Conservation (phyloP, 2,113 vertebrate species). For the Mastomys coucha region DNA sequence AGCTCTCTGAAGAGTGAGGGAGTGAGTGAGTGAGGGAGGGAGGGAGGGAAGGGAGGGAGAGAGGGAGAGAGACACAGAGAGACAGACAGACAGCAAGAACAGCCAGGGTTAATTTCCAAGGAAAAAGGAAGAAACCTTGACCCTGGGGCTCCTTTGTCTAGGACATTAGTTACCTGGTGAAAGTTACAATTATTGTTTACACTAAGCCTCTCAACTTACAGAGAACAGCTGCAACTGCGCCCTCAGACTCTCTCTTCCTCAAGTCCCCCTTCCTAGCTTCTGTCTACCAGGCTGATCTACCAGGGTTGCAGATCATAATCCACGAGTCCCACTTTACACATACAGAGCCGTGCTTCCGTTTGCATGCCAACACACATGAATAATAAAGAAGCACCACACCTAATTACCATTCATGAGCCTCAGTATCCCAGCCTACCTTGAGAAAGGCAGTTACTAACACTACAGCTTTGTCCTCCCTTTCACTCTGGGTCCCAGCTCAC, state of each 20-base stretch:
- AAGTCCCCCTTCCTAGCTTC: background rate
- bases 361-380: constrained; percentile 49
- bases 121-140: constrained; percentile 37
- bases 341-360: constrained; percentile 37
- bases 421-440: background rate
- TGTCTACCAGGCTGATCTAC: background rate
- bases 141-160: background rate
- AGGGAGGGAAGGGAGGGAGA: background rate
- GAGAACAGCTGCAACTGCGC: background rate
- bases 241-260: background rate
- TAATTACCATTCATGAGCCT: constrained; percentile 54
- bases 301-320: background rate
- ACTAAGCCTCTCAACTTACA: constrained; percentile 36
- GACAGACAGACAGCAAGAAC: background rate
- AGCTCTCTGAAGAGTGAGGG: too few species aligned
- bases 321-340: background rate
- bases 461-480: background rate
- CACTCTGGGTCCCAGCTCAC: constrained; percentile 56
- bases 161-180: background rate
- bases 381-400: constrained; percentile 46
- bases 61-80: background rate
- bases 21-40: background rate
- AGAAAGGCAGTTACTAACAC: constrained; percentile 38
- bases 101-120: background rate
- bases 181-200: constrained; percentile 40